Evolutionary conservation across 2,888 invertebrate species (phyloP), one percentile per base, ranked within the genome.

Genomic region (Deilephila elpenor): DNA sequence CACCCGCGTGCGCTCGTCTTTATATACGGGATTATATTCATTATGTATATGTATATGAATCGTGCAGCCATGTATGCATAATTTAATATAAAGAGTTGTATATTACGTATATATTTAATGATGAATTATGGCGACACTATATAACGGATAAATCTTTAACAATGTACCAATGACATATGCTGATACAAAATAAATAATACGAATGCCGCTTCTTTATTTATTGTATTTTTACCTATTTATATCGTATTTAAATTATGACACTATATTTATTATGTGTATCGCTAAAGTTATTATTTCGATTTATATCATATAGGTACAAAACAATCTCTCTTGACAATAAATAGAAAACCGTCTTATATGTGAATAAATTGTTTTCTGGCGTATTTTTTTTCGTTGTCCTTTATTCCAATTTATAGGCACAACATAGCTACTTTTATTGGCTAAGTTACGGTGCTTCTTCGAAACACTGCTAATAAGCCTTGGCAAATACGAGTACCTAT

Each of bases 121-220:
- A 86, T 88, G 86, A 89, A 91, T 90, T 90, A 90, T 90, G 88
- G 87, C 88, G 86, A 89, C 76, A 88, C 87, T 90, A 86, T 91
- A 87, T 91, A 89, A 89, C 86, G 85, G 85, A 91, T 88, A 91
- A 92, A 91, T 88, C 90, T 94, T 88, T 92, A 89, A 91, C 89
- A 93, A 93, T 94, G 94, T 94, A 94, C 94, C 94, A 94, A 93
- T 91, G 88, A 90, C 92, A 93, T 93, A 93, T 88, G 94, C 94
- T 93, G 89, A 91, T 80, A 91, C 83, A 88, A 91, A 94, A 93
- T 94, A 94, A 94, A 94, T 90, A 89, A 93, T 92, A 94, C 92
- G 91, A 93, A 93, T 92, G 92, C 93, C 93, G 94, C 94, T 94
- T 94, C 93, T 93, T 93, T 93, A 93, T 92, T 92, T 86, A 83